Percentiles rank a stretch among this genome's conserved stretches.
Evolutionary conservation across 2,797 vertebrate genomes (phyloP).

Genomic region (Anniella stebbinsi): DNA sequence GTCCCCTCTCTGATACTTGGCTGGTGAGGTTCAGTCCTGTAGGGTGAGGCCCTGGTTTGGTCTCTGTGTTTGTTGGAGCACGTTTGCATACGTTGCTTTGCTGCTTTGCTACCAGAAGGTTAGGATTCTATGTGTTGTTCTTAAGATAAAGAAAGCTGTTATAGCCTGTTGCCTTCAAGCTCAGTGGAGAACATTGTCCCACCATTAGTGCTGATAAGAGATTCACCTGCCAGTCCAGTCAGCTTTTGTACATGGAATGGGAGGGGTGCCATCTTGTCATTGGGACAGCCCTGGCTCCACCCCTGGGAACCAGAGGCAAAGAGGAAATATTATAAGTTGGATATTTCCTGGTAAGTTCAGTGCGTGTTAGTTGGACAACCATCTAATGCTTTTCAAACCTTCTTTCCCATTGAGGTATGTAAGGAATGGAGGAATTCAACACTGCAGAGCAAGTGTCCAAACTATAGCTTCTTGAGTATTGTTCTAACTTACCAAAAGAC

Average conservation of each 20-base stretch:
- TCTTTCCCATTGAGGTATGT: neutral
- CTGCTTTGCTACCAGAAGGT: neutral
- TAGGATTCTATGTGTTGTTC: neutral
- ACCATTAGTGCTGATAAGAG: no score
- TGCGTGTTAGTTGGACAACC: neutral
- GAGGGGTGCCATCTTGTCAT: no score
- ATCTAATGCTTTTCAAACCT: neutral
- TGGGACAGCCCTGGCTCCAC: no score
- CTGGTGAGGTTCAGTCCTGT: neutral
- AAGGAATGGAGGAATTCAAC: neutral
- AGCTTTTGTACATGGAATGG: no score
- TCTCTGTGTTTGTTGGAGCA: no score
- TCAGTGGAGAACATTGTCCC: no score
- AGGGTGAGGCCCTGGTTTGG: neutral
- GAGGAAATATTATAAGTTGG: no score
- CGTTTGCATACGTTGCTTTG: neutral
- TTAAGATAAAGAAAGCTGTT: neutral
- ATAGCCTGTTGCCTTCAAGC: no score
- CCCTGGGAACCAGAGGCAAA: no score
- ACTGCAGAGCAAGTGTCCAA: neutral
- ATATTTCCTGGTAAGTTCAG: neutral
- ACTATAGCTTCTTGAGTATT: neutral
- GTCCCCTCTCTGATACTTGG: no score
- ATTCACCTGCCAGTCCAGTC: no score
- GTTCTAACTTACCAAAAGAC: neutral